These are phyloP conservation scores for Burhinus oedicnemus DNA, from an alignment of 2,113 vertebrate genomes.

Conservation along the genomic window DNA sequence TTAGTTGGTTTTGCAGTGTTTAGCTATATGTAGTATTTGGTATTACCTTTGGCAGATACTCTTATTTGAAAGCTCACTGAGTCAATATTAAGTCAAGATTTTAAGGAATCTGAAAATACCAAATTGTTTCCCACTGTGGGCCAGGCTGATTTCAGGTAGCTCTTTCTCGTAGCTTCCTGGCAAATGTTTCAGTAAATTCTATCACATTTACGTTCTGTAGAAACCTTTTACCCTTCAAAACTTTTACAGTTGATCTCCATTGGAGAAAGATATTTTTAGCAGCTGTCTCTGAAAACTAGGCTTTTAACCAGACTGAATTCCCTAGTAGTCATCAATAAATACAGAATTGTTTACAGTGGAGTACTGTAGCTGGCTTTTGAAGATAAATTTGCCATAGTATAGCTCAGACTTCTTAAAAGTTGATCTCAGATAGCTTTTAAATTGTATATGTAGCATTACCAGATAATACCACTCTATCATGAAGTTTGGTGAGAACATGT, in stretches of 20 bases:
- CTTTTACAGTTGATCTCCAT: neutral
- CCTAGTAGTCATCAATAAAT: neutral
- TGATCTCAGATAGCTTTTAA: neutral
- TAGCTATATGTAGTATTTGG: neutral
- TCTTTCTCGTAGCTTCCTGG: neutral
- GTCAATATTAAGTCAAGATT: slow-evolving; percentile 28
- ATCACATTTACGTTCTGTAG: neutral
- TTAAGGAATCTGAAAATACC: slow-evolving; percentile 34
- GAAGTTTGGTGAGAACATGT: neutral
- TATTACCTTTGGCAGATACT: slow-evolving; percentile 46
- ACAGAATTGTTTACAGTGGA: neutral
- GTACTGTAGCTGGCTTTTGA: neutral
- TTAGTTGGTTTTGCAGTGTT: slow-evolving; percentile 36
- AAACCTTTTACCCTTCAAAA: neutral
- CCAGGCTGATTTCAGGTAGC: neutral
- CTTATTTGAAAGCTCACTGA: slow-evolving; percentile 7
- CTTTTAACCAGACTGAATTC: neutral
- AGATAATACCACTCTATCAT: neutral
- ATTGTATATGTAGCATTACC: neutral
- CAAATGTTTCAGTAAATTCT: neutral
- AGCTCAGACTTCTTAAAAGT: neutral
- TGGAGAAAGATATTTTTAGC: neutral
- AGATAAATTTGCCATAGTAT: neutral
- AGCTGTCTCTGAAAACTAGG: neutral
- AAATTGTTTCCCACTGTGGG: neutral